Percentiles rank a stretch among this genome's conserved stretches.
Conservation (phyloP, 2,113 vertebrate species). For the Muntiacus reevesi region DNA sequence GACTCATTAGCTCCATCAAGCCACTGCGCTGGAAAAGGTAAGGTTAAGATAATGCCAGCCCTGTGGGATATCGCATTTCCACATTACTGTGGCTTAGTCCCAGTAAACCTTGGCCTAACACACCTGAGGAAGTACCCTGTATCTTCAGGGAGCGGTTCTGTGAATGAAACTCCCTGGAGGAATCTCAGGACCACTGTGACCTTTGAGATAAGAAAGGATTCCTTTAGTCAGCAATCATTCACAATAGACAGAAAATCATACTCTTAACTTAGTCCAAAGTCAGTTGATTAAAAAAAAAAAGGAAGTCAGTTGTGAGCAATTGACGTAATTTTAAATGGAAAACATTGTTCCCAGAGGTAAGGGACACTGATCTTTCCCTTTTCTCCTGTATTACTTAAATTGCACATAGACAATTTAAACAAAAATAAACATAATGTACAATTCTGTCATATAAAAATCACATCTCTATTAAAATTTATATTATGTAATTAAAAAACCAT, state of each 20-base stretch:
- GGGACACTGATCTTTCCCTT: not conserved
- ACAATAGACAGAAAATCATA: not conserved
- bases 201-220: not conserved
- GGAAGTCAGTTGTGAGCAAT: not conserved
- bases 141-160: not conserved
- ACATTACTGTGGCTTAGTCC: not conserved
- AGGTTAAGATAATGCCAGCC: not conserved
- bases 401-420: not conserved
- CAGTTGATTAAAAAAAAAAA: slow-evolving; percentile 28
- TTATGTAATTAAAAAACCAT: not conserved
- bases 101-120: not conserved
- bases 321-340: slow-evolving; percentile 24
- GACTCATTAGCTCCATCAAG: slow-evolving; percentile 43
- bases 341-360: slow-evolving; percentile 12
- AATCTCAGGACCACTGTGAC: not conserved
- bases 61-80: not conserved
- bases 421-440: slow-evolving; percentile 2
- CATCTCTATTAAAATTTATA: not conserved
- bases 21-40: not conserved
- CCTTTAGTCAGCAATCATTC: not conserved
- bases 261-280: not conserved
- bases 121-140: not conserved
- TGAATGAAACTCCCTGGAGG: not conserved
- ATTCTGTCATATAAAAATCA: not conserved
- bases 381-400: slow-evolving; percentile 13